phyloP scores from a whole-genome alignment of 2,797 vertebrate species.

The Coccyzus lansbergi region DNA sequence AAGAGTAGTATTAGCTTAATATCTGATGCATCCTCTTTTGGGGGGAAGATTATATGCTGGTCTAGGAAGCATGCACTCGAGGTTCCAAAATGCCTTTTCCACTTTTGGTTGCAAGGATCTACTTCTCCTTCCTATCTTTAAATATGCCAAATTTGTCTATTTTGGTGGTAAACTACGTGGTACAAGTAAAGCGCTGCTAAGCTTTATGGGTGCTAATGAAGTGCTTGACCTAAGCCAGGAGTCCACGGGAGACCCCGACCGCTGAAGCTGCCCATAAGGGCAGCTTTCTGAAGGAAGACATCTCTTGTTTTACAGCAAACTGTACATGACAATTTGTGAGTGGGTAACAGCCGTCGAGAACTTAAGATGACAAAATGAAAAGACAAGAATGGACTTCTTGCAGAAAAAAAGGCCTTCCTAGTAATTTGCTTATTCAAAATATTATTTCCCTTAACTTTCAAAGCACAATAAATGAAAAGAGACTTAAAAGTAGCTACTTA shows the following conservation, averaged over 20 bases:
- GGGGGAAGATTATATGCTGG: slow-evolving; percentile 21
- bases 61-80: neutral
- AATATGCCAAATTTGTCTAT: neutral
- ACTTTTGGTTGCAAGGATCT: neutral
- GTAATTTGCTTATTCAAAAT: neutral
- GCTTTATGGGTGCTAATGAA: neutral
- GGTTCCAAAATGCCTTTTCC: neutral
- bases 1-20: slow-evolving; percentile 9
- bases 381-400: neutral
- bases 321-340: neutral
- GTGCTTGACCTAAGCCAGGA: neutral
- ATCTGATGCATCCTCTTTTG: neutral
- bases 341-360: neutral
- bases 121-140: neutral
- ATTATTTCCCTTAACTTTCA: neutral
- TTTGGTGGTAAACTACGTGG: neutral
- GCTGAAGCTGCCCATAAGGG: neutral
- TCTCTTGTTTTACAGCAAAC: slow-evolving; percentile 26
- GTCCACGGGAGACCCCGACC: neutral
- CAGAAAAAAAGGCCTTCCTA: slow-evolving; percentile 4
- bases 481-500: neutral
- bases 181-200: neutral
- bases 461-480: neutral
- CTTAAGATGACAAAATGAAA: neutral
- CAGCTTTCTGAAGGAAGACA: neutral